A percentile compares a stretch with the other conserved stretches of the same genome.
These are phyloP conservation scores for Gracilinanus agilis DNA, from an alignment of 2,113 vertebrate genomes.

Conservation along the genomic window DNA sequence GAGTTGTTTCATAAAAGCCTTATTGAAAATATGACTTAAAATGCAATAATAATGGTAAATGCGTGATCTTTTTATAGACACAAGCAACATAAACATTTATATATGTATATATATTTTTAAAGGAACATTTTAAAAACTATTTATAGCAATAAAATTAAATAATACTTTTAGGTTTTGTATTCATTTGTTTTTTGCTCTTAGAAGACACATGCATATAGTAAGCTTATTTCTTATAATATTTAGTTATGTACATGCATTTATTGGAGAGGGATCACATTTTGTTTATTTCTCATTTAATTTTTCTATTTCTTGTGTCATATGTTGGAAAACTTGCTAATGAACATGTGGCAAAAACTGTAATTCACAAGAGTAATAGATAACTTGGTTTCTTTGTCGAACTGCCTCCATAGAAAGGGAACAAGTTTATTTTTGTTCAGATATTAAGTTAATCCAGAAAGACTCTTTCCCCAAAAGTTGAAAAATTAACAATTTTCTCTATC, in stretches of 20 bases:
- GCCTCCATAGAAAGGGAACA: not conserved
- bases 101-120: slow-evolving; percentile 72
- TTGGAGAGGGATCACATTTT: slow-evolving; percentile 34
- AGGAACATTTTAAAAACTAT: slow-evolving; percentile 1
- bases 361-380: slow-evolving; percentile 61
- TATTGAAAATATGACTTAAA: slow-evolving; percentile 75
- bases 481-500: slow-evolving; percentile 41
- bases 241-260: slow-evolving; percentile 57
- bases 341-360: slow-evolving; percentile 31
- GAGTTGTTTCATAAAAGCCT: slow-evolving; percentile 72
- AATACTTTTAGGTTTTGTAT: slow-evolving; percentile 43
- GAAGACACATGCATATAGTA: not conserved
- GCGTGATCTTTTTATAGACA: slow-evolving; percentile 66
- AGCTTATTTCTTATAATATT: slow-evolving; percentile 33
- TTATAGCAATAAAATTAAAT: slow-evolving; percentile 69
- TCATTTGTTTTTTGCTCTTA: slow-evolving; percentile 44
- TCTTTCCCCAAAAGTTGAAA: not conserved
- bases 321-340: slow-evolving; percentile 72
- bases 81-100: slow-evolving; percentile 70
- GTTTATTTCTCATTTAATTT: slow-evolving; percentile 64
- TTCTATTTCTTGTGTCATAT: slow-evolving; percentile 50
- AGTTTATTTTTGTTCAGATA: slow-evolving; percentile 27
- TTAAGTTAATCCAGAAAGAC: slow-evolving; percentile 34
- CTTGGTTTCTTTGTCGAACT: slow-evolving; percentile 66
- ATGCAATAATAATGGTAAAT: slow-evolving; percentile 62